Evolutionary conservation across 2,113 vertebrate species (phyloP).

Genomic region (Nannobrachium achirus): DNA sequence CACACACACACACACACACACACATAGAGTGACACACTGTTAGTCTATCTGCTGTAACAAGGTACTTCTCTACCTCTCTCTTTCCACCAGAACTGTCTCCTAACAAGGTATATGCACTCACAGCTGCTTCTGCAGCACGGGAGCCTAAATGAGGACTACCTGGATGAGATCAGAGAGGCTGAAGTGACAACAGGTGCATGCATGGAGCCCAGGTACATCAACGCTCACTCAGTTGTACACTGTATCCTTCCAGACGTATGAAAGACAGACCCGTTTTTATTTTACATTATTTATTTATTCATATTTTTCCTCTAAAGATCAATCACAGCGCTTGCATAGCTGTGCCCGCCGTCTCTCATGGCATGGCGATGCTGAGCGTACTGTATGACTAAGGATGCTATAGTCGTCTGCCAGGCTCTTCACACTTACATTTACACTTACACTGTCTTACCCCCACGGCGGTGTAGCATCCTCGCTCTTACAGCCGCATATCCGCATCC

Average conservation of each 20-base stretch:
- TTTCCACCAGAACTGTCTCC: constrained; percentile 55
- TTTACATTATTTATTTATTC: background rate
- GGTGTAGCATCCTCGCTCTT: constrained; percentile 44
- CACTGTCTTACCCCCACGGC: constrained; percentile 42
- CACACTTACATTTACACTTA: constrained; percentile 55
- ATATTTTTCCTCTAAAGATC: constrained; percentile 48
- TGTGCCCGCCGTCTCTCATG: constrained; percentile 49
- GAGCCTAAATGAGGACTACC: constrained; percentile 60
- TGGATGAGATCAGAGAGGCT: constrained; percentile 55
- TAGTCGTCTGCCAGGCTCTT: constrained; percentile 55
- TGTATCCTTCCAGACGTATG: constrained; percentile 41
- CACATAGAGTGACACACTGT: constrained; percentile 43
- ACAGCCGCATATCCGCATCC: constrained; percentile 57
- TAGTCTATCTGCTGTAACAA: constrained; percentile 63
- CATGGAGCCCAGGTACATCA: constrained; percentile 32
- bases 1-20: no score
- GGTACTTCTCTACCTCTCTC: constrained; percentile 48
- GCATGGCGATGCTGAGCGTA: constrained; percentile 44
- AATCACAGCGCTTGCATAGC: constrained; percentile 38
- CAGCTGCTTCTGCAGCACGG: constrained; percentile 58
- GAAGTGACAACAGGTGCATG: constrained; percentile 56
- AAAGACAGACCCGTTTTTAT: constrained; percentile 61
- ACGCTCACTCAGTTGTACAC: constrained; percentile 31
- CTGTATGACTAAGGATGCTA: constrained; percentile 61
- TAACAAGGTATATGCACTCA: constrained; percentile 68